Conservation (phyloP, 2,888 invertebrate species). For the Lepidocyrtinus sp. region DNA sequence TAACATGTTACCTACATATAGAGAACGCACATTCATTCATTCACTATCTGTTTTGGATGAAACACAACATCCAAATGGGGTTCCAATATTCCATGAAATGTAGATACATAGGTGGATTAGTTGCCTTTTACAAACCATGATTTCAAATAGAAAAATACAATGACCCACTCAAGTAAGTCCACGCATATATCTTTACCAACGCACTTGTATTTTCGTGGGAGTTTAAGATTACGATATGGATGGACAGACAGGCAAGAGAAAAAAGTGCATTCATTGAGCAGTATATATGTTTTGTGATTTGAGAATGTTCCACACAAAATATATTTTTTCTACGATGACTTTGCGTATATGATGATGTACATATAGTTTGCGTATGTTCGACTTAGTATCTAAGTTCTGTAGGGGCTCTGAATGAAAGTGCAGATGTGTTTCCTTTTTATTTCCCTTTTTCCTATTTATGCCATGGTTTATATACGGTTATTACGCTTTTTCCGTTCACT, state of each 20-base stretch:
- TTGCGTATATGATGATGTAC: neutral
- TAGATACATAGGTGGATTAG: no score
- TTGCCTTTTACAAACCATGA: no score
- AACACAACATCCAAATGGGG: neutral
- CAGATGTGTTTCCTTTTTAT: neutral
- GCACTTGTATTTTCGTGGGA: neutral
- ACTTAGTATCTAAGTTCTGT: no score
- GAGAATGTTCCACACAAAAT: neutral
- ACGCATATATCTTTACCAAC: neutral
- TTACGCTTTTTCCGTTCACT: neutral
- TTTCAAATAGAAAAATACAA: neutral
- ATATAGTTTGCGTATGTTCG: no score
- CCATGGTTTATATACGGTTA: slow-evolving; percentile 26
- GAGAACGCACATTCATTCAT: neutral
- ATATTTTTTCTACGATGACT: neutral
- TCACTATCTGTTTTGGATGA: neutral
- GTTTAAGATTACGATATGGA: neutral
- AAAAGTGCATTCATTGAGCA: neutral
- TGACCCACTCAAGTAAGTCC: neutral
- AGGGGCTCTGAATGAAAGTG: no score
- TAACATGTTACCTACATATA: neutral
- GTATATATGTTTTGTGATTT: no score
- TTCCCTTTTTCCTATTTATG: neutral
- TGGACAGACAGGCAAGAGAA: neutral
- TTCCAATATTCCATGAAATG: neutral